Conservation (phyloP, 2,113 vertebrate genomes). For the Cololabis saira region DNA sequence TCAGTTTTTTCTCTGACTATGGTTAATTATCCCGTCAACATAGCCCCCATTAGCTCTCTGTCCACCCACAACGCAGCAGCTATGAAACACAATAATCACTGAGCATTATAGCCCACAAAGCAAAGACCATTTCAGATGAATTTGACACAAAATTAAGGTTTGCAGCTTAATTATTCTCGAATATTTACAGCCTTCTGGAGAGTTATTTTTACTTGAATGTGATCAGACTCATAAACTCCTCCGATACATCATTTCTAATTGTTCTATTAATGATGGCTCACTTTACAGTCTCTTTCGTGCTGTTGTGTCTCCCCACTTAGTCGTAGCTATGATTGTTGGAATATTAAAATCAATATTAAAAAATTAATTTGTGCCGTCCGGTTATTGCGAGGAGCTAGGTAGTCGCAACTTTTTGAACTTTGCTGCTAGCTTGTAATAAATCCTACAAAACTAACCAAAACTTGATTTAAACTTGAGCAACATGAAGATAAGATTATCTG, state of each 20-base stretch:
- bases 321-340: not conserved
- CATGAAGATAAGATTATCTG: no score
- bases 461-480: no score
- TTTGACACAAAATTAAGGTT: slow-evolving; percentile 14
- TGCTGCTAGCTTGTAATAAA: no score
- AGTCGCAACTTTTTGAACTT: no score
- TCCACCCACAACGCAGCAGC: slow-evolving; percentile 44
- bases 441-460: no score
- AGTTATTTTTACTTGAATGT: not conserved
- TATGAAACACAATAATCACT: slow-evolving; percentile 32
- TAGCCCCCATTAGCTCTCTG: slow-evolving; percentile 36
- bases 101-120: slow-evolving; percentile 34
- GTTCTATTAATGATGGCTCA: not conserved
- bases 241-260: not conserved
- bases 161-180: not conserved
- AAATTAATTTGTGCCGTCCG: no score
- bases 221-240: not conserved
- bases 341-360: no score
- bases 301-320: not conserved
- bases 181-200: not conserved
- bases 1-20: slow-evolving; percentile 32
- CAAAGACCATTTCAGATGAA: slow-evolving; percentile 20
- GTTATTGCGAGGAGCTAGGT: no score
- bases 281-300: not conserved
- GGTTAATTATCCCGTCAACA: slow-evolving; percentile 57